Conservation (phyloP, 2,797 vertebrate species). For the Momotus momota region DNA sequence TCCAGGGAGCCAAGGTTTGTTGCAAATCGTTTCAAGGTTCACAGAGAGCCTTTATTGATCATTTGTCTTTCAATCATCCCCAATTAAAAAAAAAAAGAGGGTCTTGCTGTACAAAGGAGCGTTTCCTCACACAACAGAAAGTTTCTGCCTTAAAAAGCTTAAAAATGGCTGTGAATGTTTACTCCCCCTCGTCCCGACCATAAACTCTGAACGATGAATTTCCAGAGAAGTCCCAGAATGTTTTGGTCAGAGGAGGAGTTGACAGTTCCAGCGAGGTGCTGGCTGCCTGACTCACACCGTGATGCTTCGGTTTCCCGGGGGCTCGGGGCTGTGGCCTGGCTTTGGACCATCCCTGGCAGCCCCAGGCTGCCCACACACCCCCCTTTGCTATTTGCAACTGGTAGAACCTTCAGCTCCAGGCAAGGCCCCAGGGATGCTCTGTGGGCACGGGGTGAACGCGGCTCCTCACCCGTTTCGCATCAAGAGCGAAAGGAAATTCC, state of each 20-base stretch:
- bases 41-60: not conserved
- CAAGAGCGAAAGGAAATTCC: not conserved
- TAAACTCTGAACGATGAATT: not conserved
- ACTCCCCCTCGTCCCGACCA: accelerated
- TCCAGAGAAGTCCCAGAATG: not conserved
- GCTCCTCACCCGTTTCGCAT: not conserved
- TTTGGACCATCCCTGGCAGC: too few species aligned
- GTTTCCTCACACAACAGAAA: not conserved
- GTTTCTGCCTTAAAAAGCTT: not conserved
- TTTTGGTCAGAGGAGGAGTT: not conserved
- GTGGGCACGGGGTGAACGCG: accelerated
- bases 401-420: too few species aligned
- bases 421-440: not conserved
- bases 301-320: not conserved
- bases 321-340: too few species aligned
- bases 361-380: not conserved
- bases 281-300: not conserved
- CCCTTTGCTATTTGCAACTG: accelerated
- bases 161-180: too few species aligned
- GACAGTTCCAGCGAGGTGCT: not conserved
- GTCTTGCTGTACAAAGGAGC: not conserved
- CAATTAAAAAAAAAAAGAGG: not conserved
- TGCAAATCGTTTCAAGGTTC: not conserved
- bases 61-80: not conserved
- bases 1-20: not conserved